Base-by-base conservation (phyloP, 1,140 invertebrate genomes). In the Augochlora pura region DNA sequence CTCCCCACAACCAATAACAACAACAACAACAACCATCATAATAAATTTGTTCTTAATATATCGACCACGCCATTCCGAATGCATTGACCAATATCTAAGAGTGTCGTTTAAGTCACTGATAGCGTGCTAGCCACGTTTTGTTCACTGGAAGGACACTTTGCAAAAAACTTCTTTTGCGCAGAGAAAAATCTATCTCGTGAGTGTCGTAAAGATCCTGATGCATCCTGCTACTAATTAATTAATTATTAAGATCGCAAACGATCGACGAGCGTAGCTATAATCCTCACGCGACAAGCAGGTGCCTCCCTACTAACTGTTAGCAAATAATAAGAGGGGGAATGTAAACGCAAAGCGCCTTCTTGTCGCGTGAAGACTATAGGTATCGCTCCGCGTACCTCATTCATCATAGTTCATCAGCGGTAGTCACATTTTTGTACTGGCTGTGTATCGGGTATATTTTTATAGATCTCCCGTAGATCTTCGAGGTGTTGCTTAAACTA, bases 131-230 rank as follows among this genome's bases (percentile, higher is more conserved):
- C 46, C 79, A 86, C 74, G 68, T 87, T 81, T 32, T 38, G 64
- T 86, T 83, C 75, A 86, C 85, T 89, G 89, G 89, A 90, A 90
- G 88, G 89, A 89, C 88, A 90, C 83, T 88, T 63, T 90, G 83
- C 89, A 90, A 88, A n/a, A 90, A 82, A 87, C 78, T 32, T 87
- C 88, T 87, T 87, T 46, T 32, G 86, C 76, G 81, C 77, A 66
- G 75, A 87, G 66, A 88, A 79, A 32, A 64, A 72, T 68, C 63
- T 52, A 52, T 78, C 75, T 59, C 62, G 8, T 38, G 42, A 59
- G 12, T 65, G 14, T 38, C 60, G 38, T 39, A 49, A 75, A 77
- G 68, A 52, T 5, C 57, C 59, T 14, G 1, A 16, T 12, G 12
- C 42, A 6, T 10, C 16, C 7, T 10, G 0, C 21, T 54, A 8